Conservation (phyloP, 2,113 vertebrate species). For the Varanus salvator region DNA sequence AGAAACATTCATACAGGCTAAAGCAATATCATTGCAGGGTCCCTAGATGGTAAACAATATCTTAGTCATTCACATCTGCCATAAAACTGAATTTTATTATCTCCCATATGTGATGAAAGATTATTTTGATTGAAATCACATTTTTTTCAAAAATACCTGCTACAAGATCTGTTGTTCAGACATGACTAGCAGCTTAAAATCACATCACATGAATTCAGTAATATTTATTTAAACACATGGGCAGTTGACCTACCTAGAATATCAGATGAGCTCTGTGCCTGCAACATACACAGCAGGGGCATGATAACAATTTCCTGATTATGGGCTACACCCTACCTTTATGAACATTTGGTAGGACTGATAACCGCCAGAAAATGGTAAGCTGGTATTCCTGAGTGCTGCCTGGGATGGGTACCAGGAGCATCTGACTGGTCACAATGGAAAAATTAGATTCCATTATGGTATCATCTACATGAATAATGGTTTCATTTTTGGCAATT, state of each 20-base stretch:
- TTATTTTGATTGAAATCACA: neutral
- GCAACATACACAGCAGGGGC: neutral
- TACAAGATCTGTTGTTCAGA: neutral
- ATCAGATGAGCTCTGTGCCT: neutral
- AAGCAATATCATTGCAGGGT: neutral
- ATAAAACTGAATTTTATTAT: neutral
- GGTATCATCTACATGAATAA: neutral
- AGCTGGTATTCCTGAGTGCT: neutral
- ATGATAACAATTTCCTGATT: neutral
- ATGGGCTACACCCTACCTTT: neutral
- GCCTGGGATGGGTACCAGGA: too few species aligned
- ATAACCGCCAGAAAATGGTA: neutral
- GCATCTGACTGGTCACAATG: neutral
- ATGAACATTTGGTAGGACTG: neutral
- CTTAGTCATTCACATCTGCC: neutral
- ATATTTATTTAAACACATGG: neutral
- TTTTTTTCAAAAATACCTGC: neutral
- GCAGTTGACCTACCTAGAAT: neutral
- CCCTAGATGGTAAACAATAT: constrained; percentile 6
- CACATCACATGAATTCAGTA: neutral
- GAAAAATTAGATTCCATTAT: neutral
- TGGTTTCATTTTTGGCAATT: neutral
- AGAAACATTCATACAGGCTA: constrained; percentile 6
- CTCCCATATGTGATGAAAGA: neutral
- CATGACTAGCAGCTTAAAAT: neutral